These are phyloP conservation scores for Lasius platythorax DNA, from an alignment of 2,888 invertebrate species.

Conservation along the genomic window DNA sequence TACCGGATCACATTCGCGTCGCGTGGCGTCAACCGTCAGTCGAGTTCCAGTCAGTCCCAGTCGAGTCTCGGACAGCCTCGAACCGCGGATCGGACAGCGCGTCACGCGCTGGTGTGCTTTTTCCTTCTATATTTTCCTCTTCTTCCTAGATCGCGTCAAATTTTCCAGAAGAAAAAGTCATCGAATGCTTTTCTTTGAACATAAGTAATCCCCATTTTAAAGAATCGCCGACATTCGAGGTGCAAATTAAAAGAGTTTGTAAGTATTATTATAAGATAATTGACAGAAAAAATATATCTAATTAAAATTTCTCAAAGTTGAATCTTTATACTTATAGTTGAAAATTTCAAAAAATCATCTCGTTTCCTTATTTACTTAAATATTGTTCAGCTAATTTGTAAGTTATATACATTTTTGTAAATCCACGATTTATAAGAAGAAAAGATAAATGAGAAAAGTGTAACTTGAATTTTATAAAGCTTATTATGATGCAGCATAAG, in stretches of 20 bases:
- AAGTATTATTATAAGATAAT: not conserved
- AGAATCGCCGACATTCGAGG: not conserved
- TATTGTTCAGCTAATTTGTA: not conserved
- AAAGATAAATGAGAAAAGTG: not conserved
- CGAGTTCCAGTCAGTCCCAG: not conserved
- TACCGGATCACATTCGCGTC: slow-evolving; percentile 28
- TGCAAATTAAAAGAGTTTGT: not conserved
- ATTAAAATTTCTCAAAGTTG: not conserved
- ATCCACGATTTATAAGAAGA: not conserved
- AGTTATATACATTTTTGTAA: not conserved
- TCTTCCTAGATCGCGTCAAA: not conserved
- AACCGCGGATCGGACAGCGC: not conserved
- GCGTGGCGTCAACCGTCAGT: slow-evolving; percentile 33
- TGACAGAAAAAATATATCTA: not conserved
- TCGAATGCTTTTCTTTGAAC: not conserved
- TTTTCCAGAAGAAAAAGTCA: not conserved
- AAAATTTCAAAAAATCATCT: not conserved
- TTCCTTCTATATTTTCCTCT: not conserved
- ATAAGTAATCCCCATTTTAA: not conserved
- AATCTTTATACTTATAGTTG: not conserved
- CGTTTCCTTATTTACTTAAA: not conserved
- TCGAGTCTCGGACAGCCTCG: slow-evolving; percentile 26
- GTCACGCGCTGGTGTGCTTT: not conserved
- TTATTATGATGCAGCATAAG: not conserved
- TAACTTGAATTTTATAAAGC: not conserved